Evolutionary conservation across 2,113 vertebrate genomes (phyloP).

Genomic region (Siniperca knerii): DNA sequence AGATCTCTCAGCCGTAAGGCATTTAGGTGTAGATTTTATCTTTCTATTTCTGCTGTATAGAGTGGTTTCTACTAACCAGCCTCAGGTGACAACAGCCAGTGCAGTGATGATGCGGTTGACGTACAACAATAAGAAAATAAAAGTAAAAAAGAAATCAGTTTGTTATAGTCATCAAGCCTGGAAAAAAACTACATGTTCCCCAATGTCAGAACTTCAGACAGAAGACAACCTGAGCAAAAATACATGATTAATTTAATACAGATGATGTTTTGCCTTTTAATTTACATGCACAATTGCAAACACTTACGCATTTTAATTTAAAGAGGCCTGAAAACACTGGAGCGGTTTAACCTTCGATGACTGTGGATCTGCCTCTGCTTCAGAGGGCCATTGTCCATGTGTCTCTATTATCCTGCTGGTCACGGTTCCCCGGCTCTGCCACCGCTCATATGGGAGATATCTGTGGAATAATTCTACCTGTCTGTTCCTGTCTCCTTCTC

Average conservation of each 20-base stretch:
- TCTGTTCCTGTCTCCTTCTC: conserved; percentile 70
- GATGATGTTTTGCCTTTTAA: conserved; percentile 33
- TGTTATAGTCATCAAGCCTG: conserved; percentile 17
- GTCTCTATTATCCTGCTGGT: conserved; percentile 75
- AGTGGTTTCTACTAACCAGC: conserved; percentile 56
- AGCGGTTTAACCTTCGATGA: conserved; percentile 65
- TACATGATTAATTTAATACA: conserved; percentile 7
- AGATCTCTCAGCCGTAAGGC: conserved; percentile 64
- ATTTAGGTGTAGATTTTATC: conserved; percentile 62
- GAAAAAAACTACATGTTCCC: conserved; percentile 9
- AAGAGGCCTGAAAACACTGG: conserved; percentile 32
- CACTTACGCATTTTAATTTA: conserved; percentile 47
- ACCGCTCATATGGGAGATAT: conserved; percentile 68
- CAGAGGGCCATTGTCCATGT: conserved; percentile 68
- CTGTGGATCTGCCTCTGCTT: conserved; percentile 48
- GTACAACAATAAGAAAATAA: not conserved
- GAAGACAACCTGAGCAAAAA: not conserved
- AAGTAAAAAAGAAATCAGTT: conserved; percentile 10
- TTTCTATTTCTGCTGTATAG: conserved; percentile 43
- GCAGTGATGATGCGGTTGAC: conserved; percentile 29
- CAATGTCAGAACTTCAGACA: conserved; percentile 1
- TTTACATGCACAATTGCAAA: conserved; percentile 44
- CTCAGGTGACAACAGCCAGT: conserved; percentile 54
- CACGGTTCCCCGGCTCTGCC: conserved; percentile 61
- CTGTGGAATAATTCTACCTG: conserved; percentile 77